A percentile compares a stretch with the other conserved stretches of the same genome.
Evolutionary conservation across 2,797 vertebrate species (phyloP).

Genomic region (Heterohyrax brucei): DNA sequence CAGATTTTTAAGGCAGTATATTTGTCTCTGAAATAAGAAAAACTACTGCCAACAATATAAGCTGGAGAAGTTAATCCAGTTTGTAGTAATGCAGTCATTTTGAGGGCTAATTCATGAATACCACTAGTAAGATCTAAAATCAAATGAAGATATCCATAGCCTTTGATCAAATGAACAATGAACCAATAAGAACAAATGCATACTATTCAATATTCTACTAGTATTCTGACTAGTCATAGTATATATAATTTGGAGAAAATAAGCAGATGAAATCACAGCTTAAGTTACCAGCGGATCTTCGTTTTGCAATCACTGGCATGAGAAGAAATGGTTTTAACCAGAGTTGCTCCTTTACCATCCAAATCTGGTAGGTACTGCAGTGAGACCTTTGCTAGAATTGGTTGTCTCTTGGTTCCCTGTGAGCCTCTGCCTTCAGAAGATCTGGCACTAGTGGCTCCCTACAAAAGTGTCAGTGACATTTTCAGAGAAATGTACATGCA

Average conservation of each 20-base stretch:
- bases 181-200: slow-evolving; percentile 43
- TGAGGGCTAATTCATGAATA: slow-evolving; percentile 60
- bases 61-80: slow-evolving; percentile 68
- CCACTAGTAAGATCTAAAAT: slow-evolving; percentile 54
- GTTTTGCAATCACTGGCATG: slow-evolving; percentile 55
- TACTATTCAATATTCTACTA: background rate
- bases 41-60: slow-evolving; percentile 54
- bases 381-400: slow-evolving; percentile 56
- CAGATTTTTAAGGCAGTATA: slow-evolving; percentile 66
- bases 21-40: slow-evolving; percentile 80
- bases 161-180: slow-evolving; percentile 67
- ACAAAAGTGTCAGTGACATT: background rate
- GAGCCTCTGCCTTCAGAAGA: slow-evolving; percentile 40
- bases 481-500: slow-evolving; percentile 42
- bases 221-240: background rate
- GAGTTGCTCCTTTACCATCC: slow-evolving; percentile 42
- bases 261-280: slow-evolving; percentile 58
- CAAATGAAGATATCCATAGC: slow-evolving; percentile 52
- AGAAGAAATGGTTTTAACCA: slow-evolving; percentile 71
- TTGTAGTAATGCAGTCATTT: slow-evolving; percentile 65
- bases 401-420: background rate
- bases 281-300: slow-evolving; percentile 47
- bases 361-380: slow-evolving; percentile 66
- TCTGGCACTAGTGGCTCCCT: background rate
- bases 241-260: slow-evolving; percentile 70